phyloP scores from a whole-genome alignment of 2,888 invertebrate species.

The Hirtodrosophila histrioides region DNA sequence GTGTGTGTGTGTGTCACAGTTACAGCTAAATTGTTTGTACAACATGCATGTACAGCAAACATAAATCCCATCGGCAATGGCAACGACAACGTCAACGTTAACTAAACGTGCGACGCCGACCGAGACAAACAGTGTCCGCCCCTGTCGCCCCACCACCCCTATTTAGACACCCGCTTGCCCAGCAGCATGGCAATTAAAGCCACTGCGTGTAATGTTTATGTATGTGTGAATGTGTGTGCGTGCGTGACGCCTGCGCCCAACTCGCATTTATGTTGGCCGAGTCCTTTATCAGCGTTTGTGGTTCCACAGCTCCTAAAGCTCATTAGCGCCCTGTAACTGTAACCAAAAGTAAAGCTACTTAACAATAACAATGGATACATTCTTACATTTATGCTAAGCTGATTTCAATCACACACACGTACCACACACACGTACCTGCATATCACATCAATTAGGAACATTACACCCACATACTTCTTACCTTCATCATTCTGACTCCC shows the following conservation, averaged over 20 bases:
- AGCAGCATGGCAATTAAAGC: slow-evolving; percentile 66
- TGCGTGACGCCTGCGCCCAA: slow-evolving; percentile 37
- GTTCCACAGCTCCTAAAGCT: slow-evolving; percentile 38
- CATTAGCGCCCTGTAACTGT: slow-evolving; percentile 58
- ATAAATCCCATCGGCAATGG: slow-evolving; percentile 62
- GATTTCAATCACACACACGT: slow-evolving; percentile 1
- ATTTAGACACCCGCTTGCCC: slow-evolving; percentile 13
- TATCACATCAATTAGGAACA: neutral
- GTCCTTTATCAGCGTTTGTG: slow-evolving; percentile 37
- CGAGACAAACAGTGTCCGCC: slow-evolving; percentile 36
- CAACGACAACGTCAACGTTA: slow-evolving; percentile 20
- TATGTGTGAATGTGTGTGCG: slow-evolving; percentile 7
- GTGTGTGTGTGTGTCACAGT: slow-evolving; percentile 61
- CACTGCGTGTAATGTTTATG: slow-evolving; percentile 26
- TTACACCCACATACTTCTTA: neutral
- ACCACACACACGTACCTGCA: slow-evolving; percentile 21
- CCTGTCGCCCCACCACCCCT: neutral
- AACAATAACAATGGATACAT: slow-evolving; percentile 29
- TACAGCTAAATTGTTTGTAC: slow-evolving; percentile 81
- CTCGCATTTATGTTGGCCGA: slow-evolving; percentile 42
- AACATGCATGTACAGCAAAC: slow-evolving; percentile 79
- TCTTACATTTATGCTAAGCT: slow-evolving; percentile 6
- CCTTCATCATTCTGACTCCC: neutral
- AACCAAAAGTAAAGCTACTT: slow-evolving; percentile 52
- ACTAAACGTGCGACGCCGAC: slow-evolving; percentile 46